These are phyloP conservation scores for Clunio marinus DNA, from an alignment of 2,888 invertebrate genomes.

Conservation along the genomic window DNA sequence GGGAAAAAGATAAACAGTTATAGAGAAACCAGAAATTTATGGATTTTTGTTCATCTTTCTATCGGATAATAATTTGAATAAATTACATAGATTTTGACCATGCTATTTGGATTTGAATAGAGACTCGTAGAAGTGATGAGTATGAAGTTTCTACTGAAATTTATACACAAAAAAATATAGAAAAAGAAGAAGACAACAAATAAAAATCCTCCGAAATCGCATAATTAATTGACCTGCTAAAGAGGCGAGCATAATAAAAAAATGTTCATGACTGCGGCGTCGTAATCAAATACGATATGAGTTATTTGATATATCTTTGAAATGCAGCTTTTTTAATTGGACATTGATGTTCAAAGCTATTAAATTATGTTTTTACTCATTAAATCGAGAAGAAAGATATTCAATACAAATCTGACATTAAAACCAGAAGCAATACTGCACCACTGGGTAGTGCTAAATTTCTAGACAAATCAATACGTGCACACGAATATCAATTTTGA, in stretches of 20 bases:
- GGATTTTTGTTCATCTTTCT: conserved; percentile 29
- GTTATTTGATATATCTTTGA: no score
- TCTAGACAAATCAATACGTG: no score
- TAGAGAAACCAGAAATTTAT: conserved; percentile 37
- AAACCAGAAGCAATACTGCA: no score
- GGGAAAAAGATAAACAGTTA: conserved; percentile 38
- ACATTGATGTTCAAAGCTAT: no score
- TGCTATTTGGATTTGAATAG: conserved; percentile 25
- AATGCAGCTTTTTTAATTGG: no score
- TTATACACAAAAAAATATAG: no score
- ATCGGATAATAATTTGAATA: conserved; percentile 38
- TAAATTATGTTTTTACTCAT: no score
- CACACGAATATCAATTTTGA: no score
- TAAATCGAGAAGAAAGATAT: no score
- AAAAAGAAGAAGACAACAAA: no score
- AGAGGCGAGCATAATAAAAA: neutral
- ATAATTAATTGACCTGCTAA: conserved; percentile 5
- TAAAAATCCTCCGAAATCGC: neutral
- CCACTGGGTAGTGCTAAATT: no score
- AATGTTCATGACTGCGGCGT: neutral
- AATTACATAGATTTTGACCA: conserved; percentile 34
- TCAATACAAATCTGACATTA: no score
- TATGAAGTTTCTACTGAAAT: neutral
- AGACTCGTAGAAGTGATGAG: neutral
- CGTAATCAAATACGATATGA: neutral